phyloP scores from a whole-genome alignment of 2,888 invertebrate genomes.

The Acanthosepion pharaonis region DNA sequence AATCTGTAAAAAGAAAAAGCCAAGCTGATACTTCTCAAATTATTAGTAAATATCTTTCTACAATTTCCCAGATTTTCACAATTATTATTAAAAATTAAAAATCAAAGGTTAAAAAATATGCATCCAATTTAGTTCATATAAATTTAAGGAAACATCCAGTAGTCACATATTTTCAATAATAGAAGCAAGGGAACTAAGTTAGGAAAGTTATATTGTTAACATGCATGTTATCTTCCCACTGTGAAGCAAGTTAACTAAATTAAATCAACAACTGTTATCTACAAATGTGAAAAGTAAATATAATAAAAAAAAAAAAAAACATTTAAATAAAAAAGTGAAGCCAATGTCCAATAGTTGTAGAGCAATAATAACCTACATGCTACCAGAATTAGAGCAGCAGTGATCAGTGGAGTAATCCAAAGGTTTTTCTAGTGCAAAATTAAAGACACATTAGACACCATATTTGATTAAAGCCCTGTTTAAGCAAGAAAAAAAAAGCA shows the following conservation, averaged over 20 bases:
- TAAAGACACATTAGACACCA: not conserved
- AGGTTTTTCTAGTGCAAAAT: not conserved
- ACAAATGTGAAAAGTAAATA: not conserved
- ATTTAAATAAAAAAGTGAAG: not conserved
- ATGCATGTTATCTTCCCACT: not conserved
- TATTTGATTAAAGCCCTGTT: conserved; percentile 12
- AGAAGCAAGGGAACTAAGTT: not conserved
- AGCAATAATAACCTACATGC: conserved; percentile 33
- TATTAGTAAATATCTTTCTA: not conserved
- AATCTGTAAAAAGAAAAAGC: not conserved
- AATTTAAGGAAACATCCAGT: not conserved
- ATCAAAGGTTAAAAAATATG: not conserved
- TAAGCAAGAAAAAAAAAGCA: not conserved
- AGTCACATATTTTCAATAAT: not conserved
- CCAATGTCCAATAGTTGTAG: not conserved
- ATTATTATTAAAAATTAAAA: no score
- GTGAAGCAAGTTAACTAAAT: no score
- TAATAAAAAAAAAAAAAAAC: not conserved
- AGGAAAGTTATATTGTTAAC: not conserved
- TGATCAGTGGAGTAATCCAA: conserved; percentile 2
- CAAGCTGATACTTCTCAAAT: not conserved
- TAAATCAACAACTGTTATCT: not conserved
- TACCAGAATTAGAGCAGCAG: not conserved
- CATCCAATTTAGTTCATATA: not conserved
- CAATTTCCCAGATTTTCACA: not conserved